These are phyloP conservation scores for Adelges cooleyi DNA, from an alignment of 1,140 invertebrate species.

Conservation along the genomic window DNA sequence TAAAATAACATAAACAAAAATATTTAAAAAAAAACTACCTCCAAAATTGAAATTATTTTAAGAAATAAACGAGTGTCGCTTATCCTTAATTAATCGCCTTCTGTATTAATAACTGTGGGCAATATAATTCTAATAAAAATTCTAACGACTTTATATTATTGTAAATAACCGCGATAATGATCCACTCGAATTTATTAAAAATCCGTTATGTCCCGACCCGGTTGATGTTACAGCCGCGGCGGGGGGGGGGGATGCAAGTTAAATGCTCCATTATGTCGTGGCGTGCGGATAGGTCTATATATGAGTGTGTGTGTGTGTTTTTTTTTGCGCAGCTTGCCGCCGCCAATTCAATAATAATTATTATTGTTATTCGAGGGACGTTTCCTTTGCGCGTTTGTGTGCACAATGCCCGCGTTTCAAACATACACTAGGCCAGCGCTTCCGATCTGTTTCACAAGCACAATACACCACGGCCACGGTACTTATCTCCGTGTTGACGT, in stretches of 20 bases:
- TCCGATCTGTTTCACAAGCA: constrained; percentile 27
- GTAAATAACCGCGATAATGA: no score
- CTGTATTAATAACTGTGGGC: no score
- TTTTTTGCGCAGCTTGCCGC: constrained; percentile 6
- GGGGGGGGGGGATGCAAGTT: background rate
- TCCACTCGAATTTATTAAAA: background rate
- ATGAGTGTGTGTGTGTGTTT: background rate
- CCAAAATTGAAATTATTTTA: no score
- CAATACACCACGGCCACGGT: constrained; percentile 14
- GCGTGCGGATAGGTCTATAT: no score
- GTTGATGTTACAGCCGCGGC: background rate
- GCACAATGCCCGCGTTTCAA: constrained; percentile 11
- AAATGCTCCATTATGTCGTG: background rate
- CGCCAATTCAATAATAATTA: constrained; percentile 24
- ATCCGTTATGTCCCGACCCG: background rate
- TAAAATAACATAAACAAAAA: no score
- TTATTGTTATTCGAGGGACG: constrained; percentile 23
- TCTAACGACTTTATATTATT: no score
- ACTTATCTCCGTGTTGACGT: constrained; percentile 20
- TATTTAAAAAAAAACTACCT: no score
- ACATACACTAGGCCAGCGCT: constrained; percentile 2
- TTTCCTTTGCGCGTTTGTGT: constrained; percentile 11
- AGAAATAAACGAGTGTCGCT: no score
- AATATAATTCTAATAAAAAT: no score
- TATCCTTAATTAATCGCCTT: no score